Conservation (phyloP, 1,140 invertebrate genomes). For the Globodera rostochiensis region DNA sequence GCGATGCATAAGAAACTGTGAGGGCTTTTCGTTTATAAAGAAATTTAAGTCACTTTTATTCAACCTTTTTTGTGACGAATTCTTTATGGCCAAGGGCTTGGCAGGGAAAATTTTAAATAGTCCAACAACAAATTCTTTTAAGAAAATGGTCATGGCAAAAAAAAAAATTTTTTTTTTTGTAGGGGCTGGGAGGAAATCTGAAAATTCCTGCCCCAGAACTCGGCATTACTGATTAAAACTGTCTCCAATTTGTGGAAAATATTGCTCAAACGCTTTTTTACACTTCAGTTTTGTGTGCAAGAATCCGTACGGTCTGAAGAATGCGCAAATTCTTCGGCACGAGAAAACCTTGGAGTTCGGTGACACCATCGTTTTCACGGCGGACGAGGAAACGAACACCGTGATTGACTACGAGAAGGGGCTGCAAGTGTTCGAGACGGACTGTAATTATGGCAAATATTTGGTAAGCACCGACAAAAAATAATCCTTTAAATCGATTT, state of each 20-base stretch:
- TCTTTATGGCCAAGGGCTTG: background rate
- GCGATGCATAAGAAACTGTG: slow-evolving; percentile 26
- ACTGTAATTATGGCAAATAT: slow-evolving; percentile 31
- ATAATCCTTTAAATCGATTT: too few species aligned
- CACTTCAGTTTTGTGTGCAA: slow-evolving; percentile 11
- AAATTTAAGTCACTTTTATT: background rate
- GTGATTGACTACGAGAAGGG: slow-evolving; percentile 33
- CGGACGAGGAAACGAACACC: background rate
- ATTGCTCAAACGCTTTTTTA: background rate
- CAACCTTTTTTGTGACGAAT: background rate
- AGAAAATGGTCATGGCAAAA: background rate
- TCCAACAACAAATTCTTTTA: background rate
- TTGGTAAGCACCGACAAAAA: slow-evolving; percentile 12
- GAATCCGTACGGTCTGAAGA: slow-evolving; percentile 19
- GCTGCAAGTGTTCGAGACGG: slow-evolving; percentile 25
- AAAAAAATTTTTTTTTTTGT: background rate
- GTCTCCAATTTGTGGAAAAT: background rate
- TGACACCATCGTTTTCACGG: slow-evolving; percentile 31
- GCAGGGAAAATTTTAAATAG: background rate
- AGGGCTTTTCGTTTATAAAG: background rate
- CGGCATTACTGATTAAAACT: background rate
- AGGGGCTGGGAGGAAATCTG: background rate
- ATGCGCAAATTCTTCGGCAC: slow-evolving; percentile 28
- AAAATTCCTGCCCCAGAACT: background rate
- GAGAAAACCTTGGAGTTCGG: slow-evolving; percentile 33